Conservation (phyloP, 2,797 vertebrate species). For the Pipistrellus pipistrellus region DNA sequence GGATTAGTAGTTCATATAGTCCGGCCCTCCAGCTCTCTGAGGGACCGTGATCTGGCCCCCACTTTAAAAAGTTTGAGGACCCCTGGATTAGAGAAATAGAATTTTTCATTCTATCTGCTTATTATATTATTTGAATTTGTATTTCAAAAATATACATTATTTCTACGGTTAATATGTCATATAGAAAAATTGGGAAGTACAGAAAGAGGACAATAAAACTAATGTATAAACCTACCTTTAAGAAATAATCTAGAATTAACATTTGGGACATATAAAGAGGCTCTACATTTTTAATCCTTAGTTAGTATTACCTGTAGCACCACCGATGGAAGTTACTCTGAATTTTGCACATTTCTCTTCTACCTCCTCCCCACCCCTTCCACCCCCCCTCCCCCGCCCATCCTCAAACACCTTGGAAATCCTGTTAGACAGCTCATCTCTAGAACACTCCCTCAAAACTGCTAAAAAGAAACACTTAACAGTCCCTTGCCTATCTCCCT, state of each 20-base stretch:
- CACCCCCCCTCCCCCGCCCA: neutral
- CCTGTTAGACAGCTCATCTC: neutral
- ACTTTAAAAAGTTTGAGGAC: no score
- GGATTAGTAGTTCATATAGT: no score
- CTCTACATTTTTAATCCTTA: neutral
- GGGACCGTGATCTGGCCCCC: no score
- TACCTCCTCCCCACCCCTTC: neutral
- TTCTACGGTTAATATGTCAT: neutral
- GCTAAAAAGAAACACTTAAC: neutral
- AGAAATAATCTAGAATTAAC: constrained; percentile 30
- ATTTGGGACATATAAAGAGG: neutral
- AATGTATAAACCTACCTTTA: constrained; percentile 7
- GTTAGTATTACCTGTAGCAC: neutral
- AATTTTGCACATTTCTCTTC: constrained; percentile 17
- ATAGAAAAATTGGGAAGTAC: constrained; percentile 21
- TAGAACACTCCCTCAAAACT: constrained; percentile 38
- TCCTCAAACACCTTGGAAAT: neutral
- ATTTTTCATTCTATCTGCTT: constrained; percentile 1
- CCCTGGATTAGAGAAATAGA: neutral
- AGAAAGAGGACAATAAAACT: constrained; percentile 53
- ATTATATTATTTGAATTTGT: neutral
- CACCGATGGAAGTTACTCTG: neutral
- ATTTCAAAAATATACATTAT: neutral
- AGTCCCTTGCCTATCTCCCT: neutral
- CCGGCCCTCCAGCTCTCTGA: no score